Evolutionary conservation across 2,888 invertebrate genomes (phyloP).

Genomic region (Volucella inanis): DNA sequence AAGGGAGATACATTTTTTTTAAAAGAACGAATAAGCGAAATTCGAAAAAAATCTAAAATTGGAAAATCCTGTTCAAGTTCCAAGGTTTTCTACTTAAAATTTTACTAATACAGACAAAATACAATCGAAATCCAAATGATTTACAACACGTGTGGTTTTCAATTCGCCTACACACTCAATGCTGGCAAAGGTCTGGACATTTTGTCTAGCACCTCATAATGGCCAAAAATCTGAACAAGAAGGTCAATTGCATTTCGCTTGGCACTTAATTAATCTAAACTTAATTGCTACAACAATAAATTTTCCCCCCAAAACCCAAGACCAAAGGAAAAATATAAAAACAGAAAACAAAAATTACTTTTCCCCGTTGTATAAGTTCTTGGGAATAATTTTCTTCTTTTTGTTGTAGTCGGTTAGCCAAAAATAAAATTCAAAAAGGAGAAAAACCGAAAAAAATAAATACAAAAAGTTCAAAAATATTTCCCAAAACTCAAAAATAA

Average conservation of each 20-base stretch:
- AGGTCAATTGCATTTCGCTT: slow-evolving; percentile 81
- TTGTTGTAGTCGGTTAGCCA: slow-evolving; percentile 41
- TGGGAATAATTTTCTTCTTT: slow-evolving; percentile 31
- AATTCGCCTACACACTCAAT: slow-evolving; percentile 65
- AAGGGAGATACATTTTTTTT: too few relatives aligned
- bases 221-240: slow-evolving; percentile 58
- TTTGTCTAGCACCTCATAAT: slow-evolving; percentile 76
- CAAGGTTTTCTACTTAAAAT: too few relatives aligned
- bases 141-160: slow-evolving; percentile 2
- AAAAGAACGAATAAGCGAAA: too few relatives aligned
- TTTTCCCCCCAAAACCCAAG: slow-evolving; percentile 30
- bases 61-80: too few relatives aligned
- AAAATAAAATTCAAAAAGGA: slow-evolving; percentile 65
- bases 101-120: too few relatives aligned
- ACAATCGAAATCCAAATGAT: too few relatives aligned
- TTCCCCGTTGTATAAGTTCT: not conserved
- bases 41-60: too few relatives aligned
- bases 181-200: slow-evolving; percentile 75
- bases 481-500: slow-evolving; percentile 57
- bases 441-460: slow-evolving; percentile 59
- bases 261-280: slow-evolving; percentile 70
- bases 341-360: slow-evolving; percentile 1
- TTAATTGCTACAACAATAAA: slow-evolving; percentile 70
- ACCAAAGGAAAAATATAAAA: slow-evolving; percentile 30
- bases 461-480: slow-evolving; percentile 69